Evolutionary conservation across 1,140 invertebrate genomes (phyloP).

Genomic region (Ridgeia piscesae): DNA sequence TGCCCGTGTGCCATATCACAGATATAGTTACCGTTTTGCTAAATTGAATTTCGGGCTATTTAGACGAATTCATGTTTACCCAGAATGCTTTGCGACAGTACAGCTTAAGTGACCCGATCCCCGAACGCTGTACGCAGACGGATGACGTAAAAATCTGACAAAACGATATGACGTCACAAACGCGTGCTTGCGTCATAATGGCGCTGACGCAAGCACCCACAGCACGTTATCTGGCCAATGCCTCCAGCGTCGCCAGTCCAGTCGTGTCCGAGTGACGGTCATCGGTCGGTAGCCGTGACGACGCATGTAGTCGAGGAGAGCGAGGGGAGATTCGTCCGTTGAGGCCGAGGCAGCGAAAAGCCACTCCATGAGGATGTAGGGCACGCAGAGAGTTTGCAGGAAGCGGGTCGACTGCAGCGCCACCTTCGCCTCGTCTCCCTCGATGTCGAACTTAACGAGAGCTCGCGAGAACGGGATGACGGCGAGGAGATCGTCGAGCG

Average conservation of each 20-base stretch:
- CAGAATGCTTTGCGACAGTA: too few relatives aligned
- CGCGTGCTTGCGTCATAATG: not conserved
- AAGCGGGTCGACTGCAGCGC: not conserved
- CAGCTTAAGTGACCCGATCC: too few relatives aligned
- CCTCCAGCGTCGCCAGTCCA: not conserved
- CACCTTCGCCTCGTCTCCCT: constrained; percentile 13
- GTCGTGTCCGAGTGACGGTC: not conserved
- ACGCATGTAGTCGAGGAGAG: not conserved
- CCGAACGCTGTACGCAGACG: too few relatives aligned
- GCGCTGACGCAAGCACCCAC: not conserved
- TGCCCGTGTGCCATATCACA: too few relatives aligned
- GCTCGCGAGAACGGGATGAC: not conserved
- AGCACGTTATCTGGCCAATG: not conserved
- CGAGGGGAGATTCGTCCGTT: not conserved
- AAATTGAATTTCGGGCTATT: too few relatives aligned
- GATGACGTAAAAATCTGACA: too few relatives aligned
- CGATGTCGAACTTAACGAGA: constrained; percentile 9
- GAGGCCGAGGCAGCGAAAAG: not conserved
- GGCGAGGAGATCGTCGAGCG: constrained; percentile 1
- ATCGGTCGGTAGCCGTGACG: not conserved
- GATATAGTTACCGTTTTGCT: too few relatives aligned
- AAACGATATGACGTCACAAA: too few relatives aligned
- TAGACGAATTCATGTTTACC: too few relatives aligned
- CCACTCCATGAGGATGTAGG: not conserved
- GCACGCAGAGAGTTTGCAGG: not conserved